Evolutionary conservation across 1,140 invertebrate genomes (phyloP), one percentile per base, ranked within the genome.

Genomic region (Delia radicum): DNA sequence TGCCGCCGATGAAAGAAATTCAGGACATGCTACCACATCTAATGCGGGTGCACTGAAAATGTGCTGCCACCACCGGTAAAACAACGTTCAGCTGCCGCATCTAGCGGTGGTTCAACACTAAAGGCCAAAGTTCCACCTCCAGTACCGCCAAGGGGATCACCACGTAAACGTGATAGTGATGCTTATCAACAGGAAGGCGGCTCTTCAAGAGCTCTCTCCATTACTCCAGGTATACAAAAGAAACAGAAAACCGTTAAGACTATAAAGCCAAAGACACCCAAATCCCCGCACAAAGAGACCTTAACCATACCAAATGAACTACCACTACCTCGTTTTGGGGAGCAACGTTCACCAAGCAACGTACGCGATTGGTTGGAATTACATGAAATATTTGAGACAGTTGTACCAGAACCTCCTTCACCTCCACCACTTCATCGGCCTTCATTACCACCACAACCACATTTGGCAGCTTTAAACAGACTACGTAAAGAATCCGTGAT

Each of bases 91-190:
- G 55, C 79, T 74, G 72, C 67, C 24, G 75, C 75, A 5, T 8
- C 37, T 29, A 31, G 74, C 27, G 21, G 65, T 5, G 65, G 74
- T 13, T 42, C 65, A 3, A 80, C 77, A 42, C 71, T 82, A 73
- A 92, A 92, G 85, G 88, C 89, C 76, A 92, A 92, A 81, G 89
- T 94, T 4, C 93, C 93, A 8, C 94, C 94, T 27, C 94, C 94
- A 13, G 93, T 95, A 18, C 94, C 94, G 29, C 94, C 93, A 3
- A 87, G 93, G 75, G 93, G 94, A n/a, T 92, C 91, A n/a, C 91
- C 91, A 7, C 78, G 83, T 2, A 80, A 80, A 67, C 81, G 78
- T 76, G 81, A 84, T 89, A 89, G 87, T 81, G 87, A 75, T 55
- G 74, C 31, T 29, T 63, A 75, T 37, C 28, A 78, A 24, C 77